These are phyloP conservation scores for Pogonomyrmex californicus DNA, from an alignment of 1,140 invertebrate genomes.

Conservation along the genomic window DNA sequence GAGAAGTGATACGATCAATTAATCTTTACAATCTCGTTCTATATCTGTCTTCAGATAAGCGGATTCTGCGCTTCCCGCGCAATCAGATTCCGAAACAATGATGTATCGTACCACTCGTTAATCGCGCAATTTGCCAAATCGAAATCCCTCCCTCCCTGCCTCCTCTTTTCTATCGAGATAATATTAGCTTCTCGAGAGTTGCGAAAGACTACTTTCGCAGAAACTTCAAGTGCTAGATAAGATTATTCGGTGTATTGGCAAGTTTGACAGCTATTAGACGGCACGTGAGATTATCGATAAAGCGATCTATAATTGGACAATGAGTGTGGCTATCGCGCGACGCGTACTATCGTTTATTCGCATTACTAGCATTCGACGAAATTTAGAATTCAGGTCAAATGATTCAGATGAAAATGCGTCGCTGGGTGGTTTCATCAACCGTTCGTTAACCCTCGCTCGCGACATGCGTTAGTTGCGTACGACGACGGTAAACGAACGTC, in stretches of 20 bases:
- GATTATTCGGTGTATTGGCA: not conserved
- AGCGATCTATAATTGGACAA: constrained; percentile 14
- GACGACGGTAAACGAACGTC: not conserved
- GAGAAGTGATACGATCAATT: not conserved
- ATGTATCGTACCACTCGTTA: not conserved
- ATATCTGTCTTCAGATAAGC: not conserved
- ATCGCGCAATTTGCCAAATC: constrained; percentile 16
- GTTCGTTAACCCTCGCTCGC: constrained; percentile 10
- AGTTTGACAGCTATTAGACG: constrained; percentile 1
- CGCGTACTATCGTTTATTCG: not conserved
- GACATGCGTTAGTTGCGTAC: not conserved
- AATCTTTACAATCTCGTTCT: not conserved
- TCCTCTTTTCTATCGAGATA: not conserved
- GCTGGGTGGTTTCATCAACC: not conserved
- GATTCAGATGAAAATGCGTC: constrained; percentile 10
- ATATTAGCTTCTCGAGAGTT: not conserved
- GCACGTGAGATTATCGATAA: constrained; percentile 31
- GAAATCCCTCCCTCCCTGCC: not conserved
- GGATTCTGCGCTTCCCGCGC: not conserved
- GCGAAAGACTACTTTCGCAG: not conserved
- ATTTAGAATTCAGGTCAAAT: constrained; percentile 49
- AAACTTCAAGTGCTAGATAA: constrained; percentile 22
- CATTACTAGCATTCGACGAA: not conserved
- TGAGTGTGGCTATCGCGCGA: constrained; percentile 1
- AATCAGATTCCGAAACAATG: not conserved